Evolutionary conservation across 1,140 invertebrate species (phyloP).

Genomic region (Cyrtorhinus lividipennis): DNA sequence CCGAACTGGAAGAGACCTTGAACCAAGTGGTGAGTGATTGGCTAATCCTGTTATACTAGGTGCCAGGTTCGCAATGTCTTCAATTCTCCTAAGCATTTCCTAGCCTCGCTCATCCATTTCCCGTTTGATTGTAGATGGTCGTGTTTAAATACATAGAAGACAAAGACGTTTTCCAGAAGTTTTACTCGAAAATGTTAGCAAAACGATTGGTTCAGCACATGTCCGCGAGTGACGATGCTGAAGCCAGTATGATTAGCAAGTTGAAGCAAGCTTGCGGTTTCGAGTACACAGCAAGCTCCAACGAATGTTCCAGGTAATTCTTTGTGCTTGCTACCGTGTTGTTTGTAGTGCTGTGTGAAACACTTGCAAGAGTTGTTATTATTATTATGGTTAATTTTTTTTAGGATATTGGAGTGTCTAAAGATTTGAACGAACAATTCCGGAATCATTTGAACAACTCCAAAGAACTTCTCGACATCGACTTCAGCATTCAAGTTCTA

Average conservation of each 20-base stretch:
- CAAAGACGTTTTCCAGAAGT: constrained; percentile 99
- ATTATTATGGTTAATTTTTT: constrained; percentile 14
- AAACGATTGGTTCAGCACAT: constrained; percentile 93
- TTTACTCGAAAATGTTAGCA: constrained; percentile 98
- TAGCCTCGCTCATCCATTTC: constrained; percentile 45
- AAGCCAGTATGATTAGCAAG: constrained; percentile 99
- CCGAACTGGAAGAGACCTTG: constrained; percentile 92
- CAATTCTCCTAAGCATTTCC: neutral
- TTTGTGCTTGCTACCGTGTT: neutral
- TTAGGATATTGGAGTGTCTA: constrained; percentile 92
- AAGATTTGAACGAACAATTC: constrained; percentile 93
- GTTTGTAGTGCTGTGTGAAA: neutral
- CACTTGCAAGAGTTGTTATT: neutral
- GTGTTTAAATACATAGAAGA: constrained; percentile 99
- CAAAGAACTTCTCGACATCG: constrained; percentile 62
- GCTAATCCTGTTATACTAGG: neutral
- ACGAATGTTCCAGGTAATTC: constrained; percentile 86
- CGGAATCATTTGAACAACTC: constrained; percentile 50
- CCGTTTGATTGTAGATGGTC: constrained; percentile 69
- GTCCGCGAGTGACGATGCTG: constrained; percentile 97
- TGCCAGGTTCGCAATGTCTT: neutral
- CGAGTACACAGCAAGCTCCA: constrained; percentile 97
- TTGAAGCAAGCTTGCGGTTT: constrained; percentile 98
- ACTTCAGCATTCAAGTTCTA: constrained; percentile 91
- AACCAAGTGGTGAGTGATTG: constrained; percentile 74